Evolutionary conservation across 2,797 vertebrate genomes (phyloP).

Genomic region (Acipenser oxyrinchus): DNA sequence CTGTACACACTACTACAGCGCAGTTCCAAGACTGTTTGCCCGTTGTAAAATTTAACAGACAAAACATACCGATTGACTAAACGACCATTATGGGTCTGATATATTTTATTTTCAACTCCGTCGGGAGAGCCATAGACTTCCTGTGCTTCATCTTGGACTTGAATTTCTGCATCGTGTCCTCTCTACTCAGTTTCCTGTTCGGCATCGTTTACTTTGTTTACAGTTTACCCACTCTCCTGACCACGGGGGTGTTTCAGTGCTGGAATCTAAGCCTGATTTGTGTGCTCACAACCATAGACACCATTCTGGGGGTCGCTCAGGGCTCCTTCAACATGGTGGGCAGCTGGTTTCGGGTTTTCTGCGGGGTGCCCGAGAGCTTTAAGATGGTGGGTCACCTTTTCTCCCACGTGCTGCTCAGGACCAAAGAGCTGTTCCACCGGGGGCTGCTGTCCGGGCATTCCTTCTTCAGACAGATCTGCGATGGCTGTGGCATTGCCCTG

Average conservation of each 20-base stretch:
- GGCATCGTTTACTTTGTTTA: constrained; percentile 59
- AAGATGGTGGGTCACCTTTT: constrained; percentile 79
- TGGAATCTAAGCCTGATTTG: constrained; percentile 55
- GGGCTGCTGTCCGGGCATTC: constrained; percentile 64
- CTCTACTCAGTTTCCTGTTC: constrained; percentile 58
- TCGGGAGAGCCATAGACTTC: constrained; percentile 53
- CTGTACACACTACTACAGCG: no score
- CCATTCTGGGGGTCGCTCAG: constrained; percentile 42
- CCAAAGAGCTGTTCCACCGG: constrained; percentile 71
- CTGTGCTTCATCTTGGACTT: constrained; percentile 72
- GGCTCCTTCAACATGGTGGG: constrained; percentile 42
- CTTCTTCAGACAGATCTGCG: constrained; percentile 60
- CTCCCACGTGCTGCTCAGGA: constrained; percentile 69
- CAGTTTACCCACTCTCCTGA: constrained; percentile 63
- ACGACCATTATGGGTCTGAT: constrained; percentile 45
- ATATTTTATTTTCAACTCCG: constrained; percentile 46
- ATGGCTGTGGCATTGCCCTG: constrained; percentile 69
- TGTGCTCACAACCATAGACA: constrained; percentile 50
- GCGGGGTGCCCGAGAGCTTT: constrained; percentile 71
- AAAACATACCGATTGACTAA: background rate
- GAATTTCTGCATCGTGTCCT: constrained; percentile 80
- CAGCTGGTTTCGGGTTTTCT: constrained; percentile 54
- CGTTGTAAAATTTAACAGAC: background rate
- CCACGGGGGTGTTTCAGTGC: constrained; percentile 48
- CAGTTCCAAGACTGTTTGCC: background rate